Evolutionary conservation across 1,140 invertebrate genomes (phyloP).

Genomic region (Nymphalis io): DNA sequence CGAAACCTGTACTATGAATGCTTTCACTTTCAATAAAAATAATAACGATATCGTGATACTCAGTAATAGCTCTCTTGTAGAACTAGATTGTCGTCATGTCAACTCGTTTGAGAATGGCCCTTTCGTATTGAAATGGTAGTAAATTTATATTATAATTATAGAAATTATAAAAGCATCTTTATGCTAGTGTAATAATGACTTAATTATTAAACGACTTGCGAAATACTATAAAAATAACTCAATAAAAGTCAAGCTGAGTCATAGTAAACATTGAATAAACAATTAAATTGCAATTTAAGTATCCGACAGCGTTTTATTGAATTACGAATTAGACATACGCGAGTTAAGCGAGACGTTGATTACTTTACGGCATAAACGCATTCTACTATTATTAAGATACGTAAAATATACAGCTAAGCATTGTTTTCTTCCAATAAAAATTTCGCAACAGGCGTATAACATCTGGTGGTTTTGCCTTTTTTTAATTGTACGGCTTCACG

Average conservation of each 20-base stretch:
- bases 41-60: too few species aligned
- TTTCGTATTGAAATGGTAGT: too few species aligned
- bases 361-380: slow-evolving; percentile 37
- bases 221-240: not conserved
- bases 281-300: slow-evolving; percentile 4
- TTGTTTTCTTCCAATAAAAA: slow-evolving; percentile 42
- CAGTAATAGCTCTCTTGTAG: too few species aligned
- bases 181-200: too few species aligned
- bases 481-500: slow-evolving; percentile 54
- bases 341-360: slow-evolving; percentile 30
- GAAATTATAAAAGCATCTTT: too few species aligned
- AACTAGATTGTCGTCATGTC: too few species aligned
- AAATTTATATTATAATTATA: too few species aligned
- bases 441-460: slow-evolving; percentile 33
- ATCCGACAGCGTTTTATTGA: slow-evolving; percentile 37
- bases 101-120: too few species aligned
- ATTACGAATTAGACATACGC: slow-evolving; percentile 27
- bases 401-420: slow-evolving; percentile 43
- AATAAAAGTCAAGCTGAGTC: not conserved
- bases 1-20: too few species aligned
- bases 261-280: not conserved
- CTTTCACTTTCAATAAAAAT: too few species aligned
- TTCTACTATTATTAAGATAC: slow-evolving; percentile 38
- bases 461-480: slow-evolving; percentile 46
- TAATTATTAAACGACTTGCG: too few species aligned